phyloP scores from a whole-genome alignment of 2,113 vertebrate species.

The Apteryx owenii region DNA sequence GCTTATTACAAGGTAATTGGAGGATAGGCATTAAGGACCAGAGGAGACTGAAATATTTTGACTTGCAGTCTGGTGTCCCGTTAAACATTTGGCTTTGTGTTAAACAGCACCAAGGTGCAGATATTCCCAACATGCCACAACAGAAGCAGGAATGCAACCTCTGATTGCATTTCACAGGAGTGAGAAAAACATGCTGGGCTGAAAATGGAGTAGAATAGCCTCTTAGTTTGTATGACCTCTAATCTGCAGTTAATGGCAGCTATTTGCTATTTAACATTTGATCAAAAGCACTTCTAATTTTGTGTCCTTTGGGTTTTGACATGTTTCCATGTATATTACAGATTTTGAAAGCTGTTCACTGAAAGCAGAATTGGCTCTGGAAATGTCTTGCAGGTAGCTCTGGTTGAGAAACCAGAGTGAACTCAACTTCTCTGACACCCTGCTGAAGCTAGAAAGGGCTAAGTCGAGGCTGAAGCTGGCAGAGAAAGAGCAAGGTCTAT shows the following conservation, averaged over 20 bases:
- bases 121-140: too few relatives aligned
- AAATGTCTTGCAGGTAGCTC: not conserved
- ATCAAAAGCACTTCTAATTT: conserved; percentile 39
- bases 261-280: conserved; percentile 18
- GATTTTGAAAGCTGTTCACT: not conserved
- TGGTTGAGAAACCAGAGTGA: not conserved
- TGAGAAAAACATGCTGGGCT: not conserved
- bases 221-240: not conserved
- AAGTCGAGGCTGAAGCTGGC: not conserved
- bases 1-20: not conserved
- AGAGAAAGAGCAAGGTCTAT: not conserved
- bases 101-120: not conserved
- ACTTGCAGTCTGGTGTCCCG: not conserved
- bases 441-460: not conserved
- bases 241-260: not conserved
- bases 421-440: not conserved
- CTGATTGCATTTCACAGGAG: not conserved
- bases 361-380: not conserved
- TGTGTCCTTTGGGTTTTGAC: not conserved
- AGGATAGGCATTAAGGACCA: not conserved
- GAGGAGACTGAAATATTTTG: not conserved
- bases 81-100: not conserved
- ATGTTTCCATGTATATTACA: not conserved
- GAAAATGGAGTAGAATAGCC: not conserved
- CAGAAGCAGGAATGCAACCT: too few relatives aligned